Evolutionary conservation across 2,113 vertebrate genomes (phyloP), one percentile per base, ranked within the genome.

Genomic region (Passer domesticus): DNA sequence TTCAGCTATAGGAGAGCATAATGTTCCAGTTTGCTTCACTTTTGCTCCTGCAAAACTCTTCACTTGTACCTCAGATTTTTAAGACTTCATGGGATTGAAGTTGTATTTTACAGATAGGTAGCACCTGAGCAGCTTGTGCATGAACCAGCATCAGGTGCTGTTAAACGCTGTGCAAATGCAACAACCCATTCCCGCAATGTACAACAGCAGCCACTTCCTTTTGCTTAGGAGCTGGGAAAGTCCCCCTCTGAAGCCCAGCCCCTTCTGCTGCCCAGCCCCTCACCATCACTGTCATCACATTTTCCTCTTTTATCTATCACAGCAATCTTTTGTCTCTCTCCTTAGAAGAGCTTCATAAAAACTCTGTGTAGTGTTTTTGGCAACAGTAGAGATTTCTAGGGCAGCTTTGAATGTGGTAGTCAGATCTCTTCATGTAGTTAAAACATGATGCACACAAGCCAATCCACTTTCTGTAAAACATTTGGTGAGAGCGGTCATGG

Each of bases 101-200:
- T 44, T 1, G 0, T 66, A 33, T 41, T 62, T 76, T 77, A 68
- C 19, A 77, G 30, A 76, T 20, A 58, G 20, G 67, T 66, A 60
- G 8, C 5, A 37, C 24, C 50, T 80, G 39, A 64, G 30, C 1
- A 5, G 16, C 47, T 59, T 0, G 0, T 24, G 5, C 24, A 35
- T 27, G 58, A 75, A 59, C 5, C 41, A 35, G 15, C 21, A 39
- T 19, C 37, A 46, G 19, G 17, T 6, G 2, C 3, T 64, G 43
- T 25, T 46, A 55, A 21, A 43, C 33, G 30, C 14, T 63, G 23
- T 72, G 33, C 35, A 72, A 62, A 67, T 69, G 20, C 23, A 75
- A 66, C 28, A 68, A 33, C 25, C 15, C 1, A 2, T 70, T 84
- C 52, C 3, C 2, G 21, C 8, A 55, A 15, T 7, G 15, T 44